Evolutionary conservation across 2,888 invertebrate species (phyloP).

Genomic region (Bruchidius siliquastri): DNA sequence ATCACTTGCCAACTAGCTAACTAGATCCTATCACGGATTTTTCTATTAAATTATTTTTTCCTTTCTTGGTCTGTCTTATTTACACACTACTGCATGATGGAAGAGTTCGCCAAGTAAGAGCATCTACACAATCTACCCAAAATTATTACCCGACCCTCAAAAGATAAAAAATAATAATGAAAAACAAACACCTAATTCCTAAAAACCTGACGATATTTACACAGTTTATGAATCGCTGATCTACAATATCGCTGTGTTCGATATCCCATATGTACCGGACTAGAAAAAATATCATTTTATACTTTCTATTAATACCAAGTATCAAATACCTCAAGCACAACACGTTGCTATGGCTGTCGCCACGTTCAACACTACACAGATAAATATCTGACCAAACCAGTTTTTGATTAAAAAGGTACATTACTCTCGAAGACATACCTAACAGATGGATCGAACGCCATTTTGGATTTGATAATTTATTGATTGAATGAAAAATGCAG

Average conservation of each 20-base stretch:
- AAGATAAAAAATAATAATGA: no score
- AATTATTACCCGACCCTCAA: no score
- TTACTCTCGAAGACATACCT: background rate
- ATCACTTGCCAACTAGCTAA: no score
- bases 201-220: no score
- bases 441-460: background rate
- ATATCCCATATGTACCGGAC: background rate
- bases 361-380: background rate
- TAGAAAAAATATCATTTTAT: background rate
- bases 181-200: no score
- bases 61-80: no score
- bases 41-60: no score
- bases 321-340: background rate
- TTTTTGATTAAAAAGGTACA: background rate
- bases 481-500: background rate
- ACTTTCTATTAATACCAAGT: background rate
- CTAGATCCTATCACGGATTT: no score
- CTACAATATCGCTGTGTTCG: background rate
- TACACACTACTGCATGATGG: no score
- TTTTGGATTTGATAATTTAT: background rate
- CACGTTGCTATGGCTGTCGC: background rate
- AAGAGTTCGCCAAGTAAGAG: no score
- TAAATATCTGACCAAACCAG: background rate
- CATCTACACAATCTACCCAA: no score
- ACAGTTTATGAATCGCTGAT: background rate